These are phyloP conservation scores for Nematostella vectensis DNA, from an alignment of 92 coral and sea anemone species.

Conservation along the genomic window DNA sequence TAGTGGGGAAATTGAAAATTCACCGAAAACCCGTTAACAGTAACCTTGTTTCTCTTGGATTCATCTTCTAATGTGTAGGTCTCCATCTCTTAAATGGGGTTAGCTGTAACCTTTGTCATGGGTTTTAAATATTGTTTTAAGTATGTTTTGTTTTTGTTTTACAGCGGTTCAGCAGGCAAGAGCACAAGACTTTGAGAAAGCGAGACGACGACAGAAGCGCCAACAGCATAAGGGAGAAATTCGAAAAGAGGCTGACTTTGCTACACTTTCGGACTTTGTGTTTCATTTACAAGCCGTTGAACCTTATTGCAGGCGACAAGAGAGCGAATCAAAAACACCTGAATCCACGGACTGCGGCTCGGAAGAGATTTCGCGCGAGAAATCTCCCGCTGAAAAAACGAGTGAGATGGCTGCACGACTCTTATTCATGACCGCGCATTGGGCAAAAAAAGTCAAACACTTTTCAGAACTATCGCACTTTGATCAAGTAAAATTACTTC, in stretches of 20 bases:
- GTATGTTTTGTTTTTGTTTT: background rate
- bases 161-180: conserved; percentile 80
- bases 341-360: conserved; percentile 1
- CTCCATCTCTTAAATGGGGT: too few species aligned
- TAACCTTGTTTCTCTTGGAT: too few species aligned
- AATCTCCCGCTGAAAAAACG: conserved; percentile 33
- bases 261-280: conserved; percentile 75
- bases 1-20: too few species aligned
- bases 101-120: too few species aligned
- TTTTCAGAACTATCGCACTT: conserved; percentile 88
- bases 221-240: conserved; percentile 58
- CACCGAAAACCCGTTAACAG: too few species aligned
- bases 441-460: conserved; percentile 93
- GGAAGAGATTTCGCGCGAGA: conserved; percentile 7
- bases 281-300: conserved; percentile 84
- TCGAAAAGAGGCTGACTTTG: conserved; percentile 70
- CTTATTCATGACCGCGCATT: conserved; percentile 88
- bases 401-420: conserved; percentile 87
- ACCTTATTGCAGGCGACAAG: conserved; percentile 38
- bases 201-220: conserved; percentile 51
- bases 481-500: conserved; percentile 77
- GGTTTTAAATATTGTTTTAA: background rate
- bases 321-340: background rate
- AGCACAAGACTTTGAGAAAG: conserved; percentile 66
- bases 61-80: too few species aligned